A percentile compares a stretch with the other conserved stretches of the same genome.
phyloP scores from a whole-genome alignment of 2,888 invertebrate species.

The Euplexia lucipara region DNA sequence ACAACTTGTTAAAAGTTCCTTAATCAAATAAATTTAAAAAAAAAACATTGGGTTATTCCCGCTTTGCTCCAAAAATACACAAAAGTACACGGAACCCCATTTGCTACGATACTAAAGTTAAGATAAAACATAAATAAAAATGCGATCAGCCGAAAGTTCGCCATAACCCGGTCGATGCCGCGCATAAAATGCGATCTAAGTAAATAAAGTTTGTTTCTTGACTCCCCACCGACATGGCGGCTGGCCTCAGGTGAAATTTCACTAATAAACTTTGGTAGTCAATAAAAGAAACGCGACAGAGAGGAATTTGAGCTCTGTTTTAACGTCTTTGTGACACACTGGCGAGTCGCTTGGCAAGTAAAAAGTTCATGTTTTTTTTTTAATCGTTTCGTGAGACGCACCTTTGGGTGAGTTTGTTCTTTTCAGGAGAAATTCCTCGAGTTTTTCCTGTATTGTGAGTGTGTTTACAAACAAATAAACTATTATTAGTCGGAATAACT shows the following conservation, averaged over 20 bases:
- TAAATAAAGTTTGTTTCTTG: slow-evolving; percentile 50
- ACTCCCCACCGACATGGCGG: slow-evolving; percentile 42
- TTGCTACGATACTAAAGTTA: background rate
- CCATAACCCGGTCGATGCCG: slow-evolving; percentile 33
- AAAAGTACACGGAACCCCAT: slow-evolving; percentile 13
- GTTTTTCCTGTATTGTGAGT: too few relatives aligned
- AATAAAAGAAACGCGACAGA: slow-evolving; percentile 86
- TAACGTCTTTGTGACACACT: slow-evolving; percentile 71
- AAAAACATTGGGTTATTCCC: too few relatives aligned
- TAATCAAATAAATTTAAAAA: too few relatives aligned
- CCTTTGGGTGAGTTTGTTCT: too few relatives aligned
- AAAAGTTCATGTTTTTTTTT: too few relatives aligned
- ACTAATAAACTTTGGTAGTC: slow-evolving; percentile 86
- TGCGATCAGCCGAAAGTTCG: slow-evolving; percentile 20
- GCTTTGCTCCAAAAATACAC: too few relatives aligned
- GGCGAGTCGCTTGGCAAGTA: slow-evolving; percentile 19
- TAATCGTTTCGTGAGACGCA: too few relatives aligned
- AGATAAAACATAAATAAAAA: slow-evolving; percentile 47
- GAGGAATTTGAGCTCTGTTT: slow-evolving; percentile 80
- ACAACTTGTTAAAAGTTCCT: too few relatives aligned
- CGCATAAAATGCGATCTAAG: slow-evolving; percentile 35
- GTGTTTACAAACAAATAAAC: too few relatives aligned
- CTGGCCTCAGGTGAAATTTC: slow-evolving; percentile 78
- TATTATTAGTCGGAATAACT: too few relatives aligned
- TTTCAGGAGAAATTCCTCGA: too few relatives aligned